These are phyloP conservation scores for Sciaenops ocellatus DNA, from an alignment of 2,797 vertebrate genomes.

Conservation along the genomic window DNA sequence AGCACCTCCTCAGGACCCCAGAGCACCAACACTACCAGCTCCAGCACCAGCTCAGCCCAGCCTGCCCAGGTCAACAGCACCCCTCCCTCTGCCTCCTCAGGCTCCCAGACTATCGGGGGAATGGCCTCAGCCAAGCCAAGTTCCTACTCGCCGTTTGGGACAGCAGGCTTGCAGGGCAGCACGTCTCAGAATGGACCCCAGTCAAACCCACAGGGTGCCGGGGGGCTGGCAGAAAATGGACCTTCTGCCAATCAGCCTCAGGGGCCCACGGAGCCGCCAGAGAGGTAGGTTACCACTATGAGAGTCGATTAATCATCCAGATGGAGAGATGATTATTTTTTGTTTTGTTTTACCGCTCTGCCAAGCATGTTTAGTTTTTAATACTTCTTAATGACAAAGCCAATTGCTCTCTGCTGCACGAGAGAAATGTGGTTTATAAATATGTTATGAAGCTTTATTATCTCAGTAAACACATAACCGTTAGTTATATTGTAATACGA, in stretches of 20 bases:
- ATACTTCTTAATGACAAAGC: not conserved
- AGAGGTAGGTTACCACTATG: constrained; percentile 86
- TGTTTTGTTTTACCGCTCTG: not conserved
- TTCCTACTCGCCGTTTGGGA: constrained; percentile 91
- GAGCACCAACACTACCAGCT: constrained; percentile 81
- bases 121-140: constrained; percentile 90
- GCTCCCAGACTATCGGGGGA: constrained; percentile 82
- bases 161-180: constrained; percentile 78
- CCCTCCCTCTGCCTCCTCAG: constrained; percentile 84
- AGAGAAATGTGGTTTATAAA: not conserved
- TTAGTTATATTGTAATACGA: not conserved
- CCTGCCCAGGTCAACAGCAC: constrained; percentile 86
- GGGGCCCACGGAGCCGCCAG: constrained; percentile 87
- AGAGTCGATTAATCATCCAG: constrained; percentile 1
- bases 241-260: constrained; percentile 84
- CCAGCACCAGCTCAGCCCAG: constrained; percentile 85
- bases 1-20: constrained; percentile 83
- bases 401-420: not conserved
- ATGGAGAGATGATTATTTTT: not conserved
- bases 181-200: constrained; percentile 88
- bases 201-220: constrained; percentile 85
- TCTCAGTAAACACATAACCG: too few species aligned
- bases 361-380: not conserved
- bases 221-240: constrained; percentile 83
- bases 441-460: too few species aligned